Evolutionary conservation across 2,888 invertebrate species (phyloP), one percentile per base, ranked within the genome.

Genomic region (Agrotis clavis): DNA sequence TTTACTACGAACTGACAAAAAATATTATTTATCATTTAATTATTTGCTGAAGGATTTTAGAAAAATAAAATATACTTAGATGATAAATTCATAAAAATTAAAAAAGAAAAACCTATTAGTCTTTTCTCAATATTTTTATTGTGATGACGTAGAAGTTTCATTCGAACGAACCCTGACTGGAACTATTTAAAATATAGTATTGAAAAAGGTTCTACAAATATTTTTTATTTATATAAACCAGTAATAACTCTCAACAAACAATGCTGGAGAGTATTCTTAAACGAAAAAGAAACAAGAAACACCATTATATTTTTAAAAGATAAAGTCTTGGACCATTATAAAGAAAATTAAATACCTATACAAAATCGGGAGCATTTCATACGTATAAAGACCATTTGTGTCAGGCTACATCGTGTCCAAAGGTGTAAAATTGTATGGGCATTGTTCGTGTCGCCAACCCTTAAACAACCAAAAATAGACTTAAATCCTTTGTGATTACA

Each of bases 401-500:
- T 85, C 84, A 85, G 86, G 82, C 86, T 85, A 85, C 88, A 75
- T 82, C 88, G 77, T 87, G 82, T 84, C 84, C 86, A 90, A 88
- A 88, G 83, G 89, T 88, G 87, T 89, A 84, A 91, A 90, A 90
- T 92, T 92, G 90, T 90, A 90, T 89, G 84, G 85, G 74, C 81
- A 91, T 93, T 93, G 92, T 92, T 84, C 79, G 60, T 56, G 74
- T 77, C 75, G 66, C 75, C 75, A 74, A 82, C 70, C 50, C 48
- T 13, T 5, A 9, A 4, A 21, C 66, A 74, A 54, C 18, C 69
- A 41, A 83, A 77, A 77, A 61, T 56, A 53, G 19, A 74, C 77
- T 30, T 56, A 60, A 74, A 53, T 16, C 19, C 47, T 51, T 68
- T 13, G 4, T 53, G 0, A 67, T 79, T 76, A 35, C 66, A 74